A percentile compares a stretch with the other conserved stretches of the same genome.
phyloP scores from a whole-genome alignment of 2,113 vertebrate genomes.

The Sterna hirundo region DNA sequence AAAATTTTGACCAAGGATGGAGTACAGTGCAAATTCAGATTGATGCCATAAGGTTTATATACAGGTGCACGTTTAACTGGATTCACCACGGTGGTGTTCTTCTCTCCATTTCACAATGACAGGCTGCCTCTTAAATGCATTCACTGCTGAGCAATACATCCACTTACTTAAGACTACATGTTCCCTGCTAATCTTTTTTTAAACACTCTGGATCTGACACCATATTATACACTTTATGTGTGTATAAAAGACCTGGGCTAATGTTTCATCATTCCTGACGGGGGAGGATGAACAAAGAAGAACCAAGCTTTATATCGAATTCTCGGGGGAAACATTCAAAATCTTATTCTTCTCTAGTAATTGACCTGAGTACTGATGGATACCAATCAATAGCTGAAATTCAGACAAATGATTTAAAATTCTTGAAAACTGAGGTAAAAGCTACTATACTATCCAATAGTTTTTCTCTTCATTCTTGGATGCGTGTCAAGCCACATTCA shows the following conservation, averaged over 20 bases:
- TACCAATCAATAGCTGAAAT: background rate
- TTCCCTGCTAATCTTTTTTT: background rate
- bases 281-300: background rate
- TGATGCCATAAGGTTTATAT: background rate
- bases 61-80: background rate
- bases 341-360: background rate
- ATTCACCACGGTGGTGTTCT: background rate
- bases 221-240: background rate
- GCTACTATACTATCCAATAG: background rate
- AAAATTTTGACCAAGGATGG: background rate
- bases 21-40: background rate
- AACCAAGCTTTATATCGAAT: background rate
- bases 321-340: background rate
- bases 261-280: background rate
- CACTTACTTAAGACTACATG: background rate
- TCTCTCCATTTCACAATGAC: background rate
- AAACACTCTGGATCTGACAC: background rate
- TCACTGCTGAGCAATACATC: background rate
- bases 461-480: background rate
- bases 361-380: background rate
- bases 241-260: background rate
- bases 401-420: background rate
- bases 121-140: background rate
- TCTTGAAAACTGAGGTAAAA: background rate
- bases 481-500: background rate